A percentile compares a stretch with the other conserved stretches of the same genome.
These are phyloP conservation scores for Protobothrops mucrosquamatus DNA, from an alignment of 2,113 vertebrate species.

Conservation along the genomic window DNA sequence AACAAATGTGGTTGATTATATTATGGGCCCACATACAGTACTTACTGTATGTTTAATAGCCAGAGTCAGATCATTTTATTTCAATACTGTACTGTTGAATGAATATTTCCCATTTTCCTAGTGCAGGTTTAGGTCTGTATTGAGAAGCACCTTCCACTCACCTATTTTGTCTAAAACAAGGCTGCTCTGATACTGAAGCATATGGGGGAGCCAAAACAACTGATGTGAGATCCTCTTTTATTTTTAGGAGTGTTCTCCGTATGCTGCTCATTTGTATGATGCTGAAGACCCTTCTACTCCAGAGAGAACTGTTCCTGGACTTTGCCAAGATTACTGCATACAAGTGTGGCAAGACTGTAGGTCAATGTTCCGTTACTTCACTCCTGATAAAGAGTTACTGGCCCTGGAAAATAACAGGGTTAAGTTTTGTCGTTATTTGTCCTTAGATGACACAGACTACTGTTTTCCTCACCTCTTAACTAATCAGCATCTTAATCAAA, in stretches of 20 bases:
- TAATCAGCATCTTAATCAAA: conserved; percentile 76
- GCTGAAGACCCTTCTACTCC: conserved; percentile 88
- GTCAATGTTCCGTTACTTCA: conserved; percentile 72
- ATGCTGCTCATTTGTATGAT: conserved; percentile 91
- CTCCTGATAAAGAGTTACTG: conserved; percentile 67
- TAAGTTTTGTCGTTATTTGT: conserved; percentile 77
- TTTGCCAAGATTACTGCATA: conserved; percentile 87
- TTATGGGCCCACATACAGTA: background rate
- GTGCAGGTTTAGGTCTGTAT: background rate
- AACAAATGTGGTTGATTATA: background rate
- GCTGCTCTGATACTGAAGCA: background rate
- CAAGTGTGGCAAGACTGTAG: conserved; percentile 80
- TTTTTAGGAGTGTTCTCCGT: conserved; percentile 90
- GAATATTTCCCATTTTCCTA: background rate
- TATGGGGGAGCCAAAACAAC: background rate
- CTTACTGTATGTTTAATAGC: background rate
- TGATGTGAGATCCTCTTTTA: conserved; percentile 31
- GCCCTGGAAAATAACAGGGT: conserved; percentile 68
- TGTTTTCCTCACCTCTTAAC: conserved; percentile 86
- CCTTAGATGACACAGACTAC: conserved; percentile 86
- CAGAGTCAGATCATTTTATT: background rate
- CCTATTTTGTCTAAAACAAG: background rate
- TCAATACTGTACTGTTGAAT: background rate
- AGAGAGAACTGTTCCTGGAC: conserved; percentile 81
- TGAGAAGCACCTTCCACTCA: background rate